A percentile compares a stretch with the other conserved stretches of the same genome.
These are phyloP conservation scores for Danio tinwini DNA, from an alignment of 2,797 vertebrate species.

Conservation along the genomic window DNA sequence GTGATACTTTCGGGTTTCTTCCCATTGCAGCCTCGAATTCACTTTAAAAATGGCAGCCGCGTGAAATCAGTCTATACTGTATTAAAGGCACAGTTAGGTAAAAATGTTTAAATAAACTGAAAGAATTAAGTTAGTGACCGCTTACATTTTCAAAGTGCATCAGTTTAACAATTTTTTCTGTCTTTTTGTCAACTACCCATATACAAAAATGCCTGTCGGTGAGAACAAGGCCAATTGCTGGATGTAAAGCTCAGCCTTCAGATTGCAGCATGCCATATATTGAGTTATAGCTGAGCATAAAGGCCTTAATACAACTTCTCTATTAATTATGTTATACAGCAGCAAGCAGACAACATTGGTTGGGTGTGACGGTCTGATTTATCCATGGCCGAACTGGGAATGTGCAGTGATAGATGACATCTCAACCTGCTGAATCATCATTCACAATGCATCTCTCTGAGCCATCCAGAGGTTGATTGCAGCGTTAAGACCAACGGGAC, in stretches of 20 bases:
- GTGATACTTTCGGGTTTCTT: no score
- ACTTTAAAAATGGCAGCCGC: no score
- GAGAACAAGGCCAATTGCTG: conserved; percentile 11
- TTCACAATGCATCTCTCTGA: conserved; percentile 18
- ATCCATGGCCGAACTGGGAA: background rate
- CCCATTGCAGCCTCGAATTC: no score
- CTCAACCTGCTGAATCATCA: conserved; percentile 6
- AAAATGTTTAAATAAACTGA: no score
- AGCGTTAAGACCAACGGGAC: background rate
- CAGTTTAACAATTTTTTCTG: no score
- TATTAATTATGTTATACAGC: conserved; percentile 30
- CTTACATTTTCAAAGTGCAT: no score
- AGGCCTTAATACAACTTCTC: background rate
- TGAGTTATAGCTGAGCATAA: conserved; percentile 33
- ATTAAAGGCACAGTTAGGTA: no score
- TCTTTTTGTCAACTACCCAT: no score
- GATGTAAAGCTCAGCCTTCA: conserved; percentile 38
- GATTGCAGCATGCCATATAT: background rate
- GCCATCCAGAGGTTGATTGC: background rate
- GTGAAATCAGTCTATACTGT: no score
- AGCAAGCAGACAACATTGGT: background rate
- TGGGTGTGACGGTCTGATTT: conserved; percentile 10
- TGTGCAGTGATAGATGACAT: conserved; percentile 4
- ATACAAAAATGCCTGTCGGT: background rate
- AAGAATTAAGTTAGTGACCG: no score